Evolutionary conservation across 2,797 vertebrate species (phyloP).

Genomic region (Poecilia velifera): DNA sequence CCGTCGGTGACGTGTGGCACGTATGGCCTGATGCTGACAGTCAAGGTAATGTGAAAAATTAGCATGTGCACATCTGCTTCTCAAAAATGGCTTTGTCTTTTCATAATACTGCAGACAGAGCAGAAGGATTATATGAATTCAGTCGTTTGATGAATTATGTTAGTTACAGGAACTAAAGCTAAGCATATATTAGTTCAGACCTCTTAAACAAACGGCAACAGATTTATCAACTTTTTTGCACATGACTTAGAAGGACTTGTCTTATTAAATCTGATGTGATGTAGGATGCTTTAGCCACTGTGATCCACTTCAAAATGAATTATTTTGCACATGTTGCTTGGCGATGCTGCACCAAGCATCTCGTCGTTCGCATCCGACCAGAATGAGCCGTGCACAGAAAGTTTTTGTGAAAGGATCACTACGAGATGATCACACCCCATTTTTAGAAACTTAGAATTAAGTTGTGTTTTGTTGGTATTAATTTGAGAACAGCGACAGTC

Average conservation of each 20-base stretch:
- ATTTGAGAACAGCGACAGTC: neutral
- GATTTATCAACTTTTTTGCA: neutral
- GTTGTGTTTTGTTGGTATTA: neutral
- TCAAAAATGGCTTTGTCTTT: constrained; percentile 35
- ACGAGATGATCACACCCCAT: neutral
- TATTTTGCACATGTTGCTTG: neutral
- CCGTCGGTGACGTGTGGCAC: constrained; percentile 63
- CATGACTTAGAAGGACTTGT: neutral
- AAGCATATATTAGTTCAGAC: neutral
- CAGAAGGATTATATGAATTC: constrained; percentile 29
- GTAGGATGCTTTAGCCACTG: neutral
- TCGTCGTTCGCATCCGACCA: neutral
- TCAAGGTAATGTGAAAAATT: constrained; percentile 70
- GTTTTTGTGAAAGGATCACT: neutral
- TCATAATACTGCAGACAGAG: constrained; percentile 40
- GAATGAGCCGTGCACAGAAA: neutral
- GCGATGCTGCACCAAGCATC: neutral
- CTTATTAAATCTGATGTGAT: neutral
- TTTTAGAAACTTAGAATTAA: neutral
- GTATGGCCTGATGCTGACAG: constrained; percentile 67
- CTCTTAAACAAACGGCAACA: neutral
- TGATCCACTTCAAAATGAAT: neutral
- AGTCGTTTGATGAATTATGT: constrained; percentile 10
- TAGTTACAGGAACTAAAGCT: neutral
- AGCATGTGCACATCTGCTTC: constrained; percentile 14